Conservation (phyloP, 2,113 vertebrate genomes). For the Gila orcuttii region DNA sequence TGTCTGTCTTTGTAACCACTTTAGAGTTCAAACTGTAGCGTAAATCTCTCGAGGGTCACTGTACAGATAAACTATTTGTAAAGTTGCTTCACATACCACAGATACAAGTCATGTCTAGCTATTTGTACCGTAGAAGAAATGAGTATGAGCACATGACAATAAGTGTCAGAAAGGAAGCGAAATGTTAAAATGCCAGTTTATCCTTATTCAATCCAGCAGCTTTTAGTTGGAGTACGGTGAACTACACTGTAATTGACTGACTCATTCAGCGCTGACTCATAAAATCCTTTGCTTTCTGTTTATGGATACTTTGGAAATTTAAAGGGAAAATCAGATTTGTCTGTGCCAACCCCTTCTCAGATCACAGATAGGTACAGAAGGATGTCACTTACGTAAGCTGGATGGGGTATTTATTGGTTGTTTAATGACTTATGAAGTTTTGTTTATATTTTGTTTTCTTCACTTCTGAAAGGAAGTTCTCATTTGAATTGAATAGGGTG, state of each 20-base stretch:
- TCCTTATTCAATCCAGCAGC: background rate
- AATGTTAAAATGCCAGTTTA: background rate
- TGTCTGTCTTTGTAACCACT: slow-evolving; percentile 44
- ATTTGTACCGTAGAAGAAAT: background rate
- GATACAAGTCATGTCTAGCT: slow-evolving; percentile 26
- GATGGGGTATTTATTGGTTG: slow-evolving; percentile 56
- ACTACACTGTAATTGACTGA: background rate
- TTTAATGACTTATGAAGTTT: slow-evolving; percentile 31
- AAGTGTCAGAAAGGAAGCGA: no score
- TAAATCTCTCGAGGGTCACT: slow-evolving; percentile 37
- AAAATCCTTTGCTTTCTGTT: background rate
- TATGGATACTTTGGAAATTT: background rate
- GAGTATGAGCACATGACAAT: background rate
- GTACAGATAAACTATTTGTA: slow-evolving; percentile 39
- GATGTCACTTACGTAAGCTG: slow-evolving; percentile 18
- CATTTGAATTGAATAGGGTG: slow-evolving; percentile 46
- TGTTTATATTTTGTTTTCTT: slow-evolving; percentile 48
- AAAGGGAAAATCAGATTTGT: slow-evolving; percentile 8
- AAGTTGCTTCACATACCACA: slow-evolving; percentile 18
- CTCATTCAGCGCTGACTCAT: background rate
- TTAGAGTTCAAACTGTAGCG: slow-evolving; percentile 37
- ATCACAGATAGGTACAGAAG: background rate
- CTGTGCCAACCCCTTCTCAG: slow-evolving; percentile 37
- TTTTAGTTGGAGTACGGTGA: slow-evolving; percentile 19
- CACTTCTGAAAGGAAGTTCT: slow-evolving; percentile 19